Evolutionary conservation across 2,113 vertebrate genomes (phyloP).

Genomic region (Pitta sordida): DNA sequence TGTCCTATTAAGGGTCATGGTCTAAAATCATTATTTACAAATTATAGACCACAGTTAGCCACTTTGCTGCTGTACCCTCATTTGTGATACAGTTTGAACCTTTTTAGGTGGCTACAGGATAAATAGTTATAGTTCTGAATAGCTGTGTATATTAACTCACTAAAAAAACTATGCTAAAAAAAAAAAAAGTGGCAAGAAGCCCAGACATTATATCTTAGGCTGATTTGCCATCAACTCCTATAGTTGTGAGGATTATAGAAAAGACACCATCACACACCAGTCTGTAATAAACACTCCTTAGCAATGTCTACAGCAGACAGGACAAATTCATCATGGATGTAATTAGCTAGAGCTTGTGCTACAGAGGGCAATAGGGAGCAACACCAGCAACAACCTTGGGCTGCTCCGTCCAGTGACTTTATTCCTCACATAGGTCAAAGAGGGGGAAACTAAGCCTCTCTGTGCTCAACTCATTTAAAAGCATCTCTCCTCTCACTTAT

Average conservation of each 20-base stretch:
- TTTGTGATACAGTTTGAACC: slow-evolving; percentile 69
- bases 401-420: neutral
- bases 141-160: slow-evolving; percentile 44
- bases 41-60: slow-evolving; percentile 85
- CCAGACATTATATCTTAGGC: neutral
- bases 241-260: neutral
- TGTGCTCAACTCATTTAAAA: neutral
- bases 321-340: neutral
- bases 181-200: neutral
- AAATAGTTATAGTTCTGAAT: slow-evolving; percentile 68
- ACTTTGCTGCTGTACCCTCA: slow-evolving; percentile 55
- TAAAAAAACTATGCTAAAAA: neutral
- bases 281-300: neutral
- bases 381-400: neutral
- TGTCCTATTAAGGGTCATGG: slow-evolving; percentile 91
- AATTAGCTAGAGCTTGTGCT: neutral
- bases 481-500: neutral
- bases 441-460: neutral
- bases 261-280: neutral
- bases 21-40: slow-evolving; percentile 92
- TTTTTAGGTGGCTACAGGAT: slow-evolving; percentile 59
- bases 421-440: neutral
- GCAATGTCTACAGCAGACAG: neutral
- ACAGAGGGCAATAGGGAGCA: neutral
- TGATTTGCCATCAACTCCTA: neutral